A percentile compares a stretch with the other conserved stretches of the same genome.
Evolutionary conservation across 2,888 invertebrate genomes (phyloP).

Genomic region (Amorpha juglandis): DNA sequence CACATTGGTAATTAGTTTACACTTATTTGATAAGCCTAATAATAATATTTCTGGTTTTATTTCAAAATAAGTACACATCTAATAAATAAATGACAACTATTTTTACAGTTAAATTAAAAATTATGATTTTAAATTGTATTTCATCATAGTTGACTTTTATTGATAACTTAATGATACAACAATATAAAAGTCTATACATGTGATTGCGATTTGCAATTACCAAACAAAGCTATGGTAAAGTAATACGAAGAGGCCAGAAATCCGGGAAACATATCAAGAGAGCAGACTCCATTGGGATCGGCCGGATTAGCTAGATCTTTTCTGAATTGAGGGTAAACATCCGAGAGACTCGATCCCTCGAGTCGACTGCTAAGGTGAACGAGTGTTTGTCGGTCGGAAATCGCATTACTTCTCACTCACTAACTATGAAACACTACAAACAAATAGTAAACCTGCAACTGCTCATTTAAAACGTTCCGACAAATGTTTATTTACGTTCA

Average conservation of each 20-base stretch:
- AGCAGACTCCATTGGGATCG: constrained; percentile 56
- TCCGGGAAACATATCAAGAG: constrained; percentile 58
- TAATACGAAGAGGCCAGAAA: constrained; percentile 45
- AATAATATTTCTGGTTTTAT: not conserved
- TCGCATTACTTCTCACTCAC: constrained; percentile 49
- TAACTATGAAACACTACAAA: constrained; percentile 17
- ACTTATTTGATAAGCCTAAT: not conserved
- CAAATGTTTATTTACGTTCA: constrained; percentile 23
- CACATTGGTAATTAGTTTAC: not conserved
- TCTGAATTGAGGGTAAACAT: constrained; percentile 77
- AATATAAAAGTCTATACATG: not conserved
- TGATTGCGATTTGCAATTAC: not conserved
- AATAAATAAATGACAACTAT: not conserved
- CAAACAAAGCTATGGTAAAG: constrained; percentile 31
- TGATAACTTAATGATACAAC: too few species aligned
- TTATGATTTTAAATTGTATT: too few species aligned
- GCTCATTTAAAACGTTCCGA: constrained; percentile 7
- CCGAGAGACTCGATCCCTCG: constrained; percentile 59
- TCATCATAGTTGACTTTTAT: too few species aligned
- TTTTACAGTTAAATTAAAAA: not conserved
- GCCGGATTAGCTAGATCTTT: constrained; percentile 74
- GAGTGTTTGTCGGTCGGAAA: constrained; percentile 40
- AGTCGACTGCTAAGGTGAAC: constrained; percentile 58
- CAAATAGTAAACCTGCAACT: constrained; percentile 7
- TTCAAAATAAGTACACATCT: not conserved